Evolutionary conservation across 2,888 invertebrate species (phyloP), one percentile per base, ranked within the genome.

Genomic region (Drosophila planitibia): DNA sequence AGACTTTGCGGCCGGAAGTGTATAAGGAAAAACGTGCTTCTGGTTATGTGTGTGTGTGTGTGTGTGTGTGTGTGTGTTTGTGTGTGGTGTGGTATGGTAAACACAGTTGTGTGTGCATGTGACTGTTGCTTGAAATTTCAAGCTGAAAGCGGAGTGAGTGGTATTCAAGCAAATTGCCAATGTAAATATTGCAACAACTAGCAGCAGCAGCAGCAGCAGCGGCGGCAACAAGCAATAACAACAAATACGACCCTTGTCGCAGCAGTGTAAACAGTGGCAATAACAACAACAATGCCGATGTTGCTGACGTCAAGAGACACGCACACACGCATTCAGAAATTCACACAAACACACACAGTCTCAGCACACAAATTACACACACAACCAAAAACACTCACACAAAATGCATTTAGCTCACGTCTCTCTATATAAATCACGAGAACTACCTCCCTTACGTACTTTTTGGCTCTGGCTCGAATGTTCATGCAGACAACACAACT

Each of bases 151-250:
- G 68, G 69, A 74, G 71, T 66, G 74, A 79, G 83, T 80, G 76
- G 74, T 74, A 78, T 85, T 71, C 79, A 79, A 81, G 89, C 83
- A 86, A 85, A 86, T 85, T 89, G 84, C 79, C 86, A 86, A 76
- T 83, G 84, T 85, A 88, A 85, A 89, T 85, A 86, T 85, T 85
- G 89, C 85, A 85, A 70, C 74, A 76, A 75, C 74, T 76, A 68
- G 51, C 14, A 33, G 35, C 55, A 64, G 51, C 14, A 33, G 35
- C 55, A 64, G 44, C 35, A 32, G 51, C 14, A 49, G 32, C 58
- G 61, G 59, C 60, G 37, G 44, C 58, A 64, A 32, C 55, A 52
- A 77, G 76, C 76, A 87, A 85, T 85, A 82, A 85, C 89, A 85
- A 74, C 73, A 89, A 88, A 79, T 83, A 67, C 71, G 79, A 67